Evolutionary conservation across 2,113 vertebrate species (phyloP).

Genomic region (Panthera leo): DNA sequence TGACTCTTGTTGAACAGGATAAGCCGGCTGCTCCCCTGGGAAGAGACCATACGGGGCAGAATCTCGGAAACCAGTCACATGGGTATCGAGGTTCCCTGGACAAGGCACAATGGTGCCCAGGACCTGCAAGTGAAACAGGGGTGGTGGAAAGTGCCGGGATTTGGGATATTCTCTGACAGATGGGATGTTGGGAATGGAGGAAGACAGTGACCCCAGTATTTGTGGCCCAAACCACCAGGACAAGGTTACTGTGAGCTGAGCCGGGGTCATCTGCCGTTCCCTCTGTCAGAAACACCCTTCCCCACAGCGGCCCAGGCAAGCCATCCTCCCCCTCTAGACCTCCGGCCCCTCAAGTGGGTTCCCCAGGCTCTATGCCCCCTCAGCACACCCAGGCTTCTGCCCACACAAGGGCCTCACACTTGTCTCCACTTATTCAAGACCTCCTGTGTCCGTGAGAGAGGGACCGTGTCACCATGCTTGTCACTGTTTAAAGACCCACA

Average conservation of each 20-base stretch:
- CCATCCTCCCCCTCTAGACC: neutral
- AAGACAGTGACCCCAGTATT: neutral
- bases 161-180: neutral
- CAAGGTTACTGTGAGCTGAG: neutral
- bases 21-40: neutral
- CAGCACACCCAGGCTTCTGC: neutral
- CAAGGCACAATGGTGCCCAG: neutral
- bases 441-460: neutral
- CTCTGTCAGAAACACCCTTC: neutral
- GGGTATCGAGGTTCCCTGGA: neutral
- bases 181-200: neutral
- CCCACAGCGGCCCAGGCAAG: neutral
- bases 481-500: neutral
- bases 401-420: fast-evolving
- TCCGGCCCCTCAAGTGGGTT: neutral
- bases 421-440: neutral
- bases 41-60: neutral
- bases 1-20: neutral
- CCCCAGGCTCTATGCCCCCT: neutral
- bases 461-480: neutral
- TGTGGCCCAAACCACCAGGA: neutral
- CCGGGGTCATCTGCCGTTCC: neutral
- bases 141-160: fast-evolving
- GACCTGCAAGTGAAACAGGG: neutral
- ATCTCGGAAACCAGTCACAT: neutral